Base-by-base conservation (phyloP, 2,888 invertebrate genomes). In the Acheta domesticus region DNA sequence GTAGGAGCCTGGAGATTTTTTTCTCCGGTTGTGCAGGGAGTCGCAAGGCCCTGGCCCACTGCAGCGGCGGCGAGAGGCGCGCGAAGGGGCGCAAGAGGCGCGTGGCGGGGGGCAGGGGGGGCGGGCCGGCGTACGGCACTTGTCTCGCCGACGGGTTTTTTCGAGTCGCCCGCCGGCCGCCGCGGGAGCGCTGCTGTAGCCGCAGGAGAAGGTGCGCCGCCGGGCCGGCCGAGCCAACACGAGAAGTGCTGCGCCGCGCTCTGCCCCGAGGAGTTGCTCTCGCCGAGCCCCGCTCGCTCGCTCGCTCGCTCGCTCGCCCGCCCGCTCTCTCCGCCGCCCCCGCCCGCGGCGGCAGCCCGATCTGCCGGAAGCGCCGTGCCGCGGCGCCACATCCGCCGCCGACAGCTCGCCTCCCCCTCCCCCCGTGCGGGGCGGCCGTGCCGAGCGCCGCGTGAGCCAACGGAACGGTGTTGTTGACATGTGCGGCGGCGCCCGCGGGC, bases 81-180 rank as follows among this genome's bases (percentile, higher is more conserved):
- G 16, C 62, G 62, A 16, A 62, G 62, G 62, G 62, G 62, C 62
- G 2, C 19, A 2, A n/a, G n/a, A n/a, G 62, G 62, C 62, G 19
- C 12, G 23, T 2, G 62, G 2, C 2, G 62, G 2, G 1, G 14
- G 62, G 62, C 0, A 12, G 62, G 16, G 1, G 8, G 16, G 14
- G n/a, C 12, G 62, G 16, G 62, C 1, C 62, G 12, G 62, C 62
- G 62, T 62, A 62, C 62, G 62, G 62, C 62, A 62, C 62, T 62
- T 62, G 62, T 62, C 62, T 62, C n/a, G 62, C 62, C 62, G 62
- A 62, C 62, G 62, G 62, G 62, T 62, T 62, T 62, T n/a, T 62
- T 62, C 62, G 62, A 62, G 62, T 62, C 62, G 62, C 16, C 62
- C 62, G 62, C 16, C 62, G 62, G 62, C 62, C n/a, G 62, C 62